Evolutionary conservation across 2,113 vertebrate genomes (phyloP).

Genomic region (Lota lota): DNA sequence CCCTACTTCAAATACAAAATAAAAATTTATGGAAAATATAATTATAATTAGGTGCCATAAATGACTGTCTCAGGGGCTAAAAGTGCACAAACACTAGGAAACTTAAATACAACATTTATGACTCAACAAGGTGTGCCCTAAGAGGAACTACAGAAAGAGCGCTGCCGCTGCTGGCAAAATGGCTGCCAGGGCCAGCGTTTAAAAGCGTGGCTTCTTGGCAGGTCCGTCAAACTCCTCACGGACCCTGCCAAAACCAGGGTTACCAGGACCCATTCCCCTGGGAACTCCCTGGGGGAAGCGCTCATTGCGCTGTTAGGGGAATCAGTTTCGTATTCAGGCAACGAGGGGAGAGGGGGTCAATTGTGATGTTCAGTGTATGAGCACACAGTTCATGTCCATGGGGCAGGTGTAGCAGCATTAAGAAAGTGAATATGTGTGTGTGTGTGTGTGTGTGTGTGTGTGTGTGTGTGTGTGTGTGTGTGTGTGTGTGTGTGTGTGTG

Average conservation of each 20-base stretch:
- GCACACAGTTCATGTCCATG: constrained; percentile 69
- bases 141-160: constrained; percentile 80
- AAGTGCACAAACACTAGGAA: constrained; percentile 86
- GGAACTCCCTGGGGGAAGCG: constrained; percentile 91
- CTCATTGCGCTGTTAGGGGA: constrained; percentile 90
- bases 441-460: background rate
- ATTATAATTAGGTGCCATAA: constrained; percentile 59
- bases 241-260: constrained; percentile 91
- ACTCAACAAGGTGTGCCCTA: constrained; percentile 75
- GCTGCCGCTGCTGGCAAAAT: constrained; percentile 49
- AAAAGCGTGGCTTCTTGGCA: constrained; percentile 98
- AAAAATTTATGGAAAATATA: constrained; percentile 58
- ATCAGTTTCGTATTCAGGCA: constrained; percentile 76
- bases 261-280: constrained; percentile 92
- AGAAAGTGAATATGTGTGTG: background rate
- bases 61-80: constrained; percentile 82
- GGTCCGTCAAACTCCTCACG: constrained; percentile 98
- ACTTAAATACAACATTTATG: constrained; percentile 86
- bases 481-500: background rate
- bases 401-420: constrained; percentile 1
- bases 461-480: background rate
- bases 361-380: constrained; percentile 28
- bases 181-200: constrained; percentile 66
- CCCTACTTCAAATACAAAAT: constrained; percentile 69
- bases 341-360: constrained; percentile 12